These are phyloP conservation scores for Parnassius apollo DNA, from an alignment of 2,888 invertebrate genomes.

Conservation along the genomic window DNA sequence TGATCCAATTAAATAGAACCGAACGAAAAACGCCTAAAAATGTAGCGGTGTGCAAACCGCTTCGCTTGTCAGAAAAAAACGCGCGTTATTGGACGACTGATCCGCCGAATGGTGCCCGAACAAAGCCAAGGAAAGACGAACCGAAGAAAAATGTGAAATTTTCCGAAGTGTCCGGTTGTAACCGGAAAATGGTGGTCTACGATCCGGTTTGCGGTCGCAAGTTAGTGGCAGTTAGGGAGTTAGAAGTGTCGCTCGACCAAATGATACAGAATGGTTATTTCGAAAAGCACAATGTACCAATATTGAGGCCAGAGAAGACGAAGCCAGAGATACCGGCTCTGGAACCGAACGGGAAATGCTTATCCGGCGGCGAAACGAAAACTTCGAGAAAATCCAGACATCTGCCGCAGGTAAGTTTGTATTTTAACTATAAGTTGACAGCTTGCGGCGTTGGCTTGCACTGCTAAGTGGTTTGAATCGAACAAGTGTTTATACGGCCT, in stretches of 20 bases:
- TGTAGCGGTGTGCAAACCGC: slow-evolving; percentile 71
- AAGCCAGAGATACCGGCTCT: slow-evolving; percentile 49
- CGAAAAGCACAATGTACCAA: slow-evolving; percentile 74
- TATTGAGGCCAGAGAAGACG: slow-evolving; percentile 50
- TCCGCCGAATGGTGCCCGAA: slow-evolving; percentile 48
- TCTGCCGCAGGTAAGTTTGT: slow-evolving; percentile 63
- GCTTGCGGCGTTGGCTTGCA: no score
- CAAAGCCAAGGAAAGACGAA: slow-evolving; percentile 61
- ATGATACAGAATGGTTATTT: slow-evolving; percentile 78
- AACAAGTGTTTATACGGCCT: no score
- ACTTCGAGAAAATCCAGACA: slow-evolving; percentile 58
- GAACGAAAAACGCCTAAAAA: slow-evolving; percentile 49
- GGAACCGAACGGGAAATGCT: slow-evolving; percentile 67
- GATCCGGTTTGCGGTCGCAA: slow-evolving; percentile 69
- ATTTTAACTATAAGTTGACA: background rate
- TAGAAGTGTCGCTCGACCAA: slow-evolving; percentile 75
- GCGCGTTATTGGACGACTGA: slow-evolving; percentile 73
- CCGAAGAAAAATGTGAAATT: slow-evolving; percentile 75
- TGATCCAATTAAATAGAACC: slow-evolving; percentile 35
- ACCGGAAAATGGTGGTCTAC: slow-evolving; percentile 70
- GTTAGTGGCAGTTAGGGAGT: slow-evolving; percentile 70
- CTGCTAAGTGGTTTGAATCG: no score
- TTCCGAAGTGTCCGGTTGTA: slow-evolving; percentile 75
- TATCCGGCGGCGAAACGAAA: slow-evolving; percentile 50
- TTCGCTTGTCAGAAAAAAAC: slow-evolving; percentile 62